Evolutionary conservation across 2,113 vertebrate genomes (phyloP), one percentile per base, ranked within the genome.

Genomic region (Pelusios castaneus): DNA sequence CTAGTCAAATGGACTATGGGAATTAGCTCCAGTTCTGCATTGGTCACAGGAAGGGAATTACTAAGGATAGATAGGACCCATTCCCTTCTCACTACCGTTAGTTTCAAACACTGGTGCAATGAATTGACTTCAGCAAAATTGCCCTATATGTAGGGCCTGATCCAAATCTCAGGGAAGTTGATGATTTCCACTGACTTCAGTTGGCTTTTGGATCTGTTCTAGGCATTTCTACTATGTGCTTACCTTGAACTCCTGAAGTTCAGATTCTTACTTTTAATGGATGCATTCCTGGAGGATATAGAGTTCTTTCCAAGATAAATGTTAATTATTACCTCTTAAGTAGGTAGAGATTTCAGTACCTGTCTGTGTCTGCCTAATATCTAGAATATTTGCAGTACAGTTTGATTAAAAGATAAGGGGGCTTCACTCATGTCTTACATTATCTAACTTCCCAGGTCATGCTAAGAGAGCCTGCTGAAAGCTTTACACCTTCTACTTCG

Each of bases 271-370:
- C 10, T 85, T 81, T 94, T 75, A 91, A 83, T 24, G 12, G 63
- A 22, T 38, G 8, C 4, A 38, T 38, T 70, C n/a, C 63, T 70
- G n/a, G 70, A 90, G 19, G 34, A 76, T 1, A 25, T 89, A 77
- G 89, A 88, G 87, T 89, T 89, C 77, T 77, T 95, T 93, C 19
- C 47, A 79, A 85, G 91, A 60, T 79, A 94, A 85, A 91, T 81
- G 85, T 85, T 96, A 96, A 93, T 93, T 89, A 92, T 93, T 92
- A 95, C 88, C 41, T 54, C 31, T 56, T 58, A 9, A 58, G 52
- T 58, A 87, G 88, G 10, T 31, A 90, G n/a, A 92, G 87, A 85
- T 21, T 49, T 34, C 9, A 31, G 92, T 79, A 82, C 63, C n/a
- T 92, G 54, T 77, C 56, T 7, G 3, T 81, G 9, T 89, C 55